A percentile compares a stretch with the other conserved stretches of the same genome.
Conservation (phyloP, 2,888 invertebrate species). For the Allacma fusca region DNA sequence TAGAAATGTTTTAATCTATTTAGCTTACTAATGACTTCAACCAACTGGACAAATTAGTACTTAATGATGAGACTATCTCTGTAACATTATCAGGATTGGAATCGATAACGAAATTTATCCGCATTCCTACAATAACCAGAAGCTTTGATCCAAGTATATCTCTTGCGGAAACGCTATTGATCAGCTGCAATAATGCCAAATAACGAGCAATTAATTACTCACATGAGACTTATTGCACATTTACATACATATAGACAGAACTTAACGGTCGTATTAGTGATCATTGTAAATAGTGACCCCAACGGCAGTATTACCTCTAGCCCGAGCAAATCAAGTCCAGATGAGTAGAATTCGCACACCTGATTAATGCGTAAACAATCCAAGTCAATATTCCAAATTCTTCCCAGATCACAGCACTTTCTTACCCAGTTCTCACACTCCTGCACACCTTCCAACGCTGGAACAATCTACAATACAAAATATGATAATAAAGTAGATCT, state of each 20-base stretch:
- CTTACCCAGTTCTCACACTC: constrained; percentile 74
- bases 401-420: constrained; percentile 75
- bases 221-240: too few relatives aligned
- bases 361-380: constrained; percentile 80
- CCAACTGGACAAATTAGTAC: constrained; percentile 79
- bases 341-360: constrained; percentile 72
- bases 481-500: neutral
- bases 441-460: constrained; percentile 64
- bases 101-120: constrained; percentile 75
- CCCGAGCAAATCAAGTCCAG: constrained; percentile 70
- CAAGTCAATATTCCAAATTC: constrained; percentile 78
- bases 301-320: constrained; percentile 66
- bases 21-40: constrained; percentile 70
- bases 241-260: too few relatives aligned
- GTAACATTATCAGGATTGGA: constrained; percentile 68
- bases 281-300: too few relatives aligned
- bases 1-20: neutral
- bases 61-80: constrained; percentile 77
- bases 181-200: constrained; percentile 67
- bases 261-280: too few relatives aligned
- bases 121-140: constrained; percentile 80
- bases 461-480: constrained; percentile 48
- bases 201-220: too few relatives aligned
- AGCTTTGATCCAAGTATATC: constrained; percentile 75
- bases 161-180: constrained; percentile 74